These are phyloP conservation scores for Plumapathes pennacea DNA, from an alignment of 92 coral and sea anemone species.

Conservation along the genomic window DNA sequence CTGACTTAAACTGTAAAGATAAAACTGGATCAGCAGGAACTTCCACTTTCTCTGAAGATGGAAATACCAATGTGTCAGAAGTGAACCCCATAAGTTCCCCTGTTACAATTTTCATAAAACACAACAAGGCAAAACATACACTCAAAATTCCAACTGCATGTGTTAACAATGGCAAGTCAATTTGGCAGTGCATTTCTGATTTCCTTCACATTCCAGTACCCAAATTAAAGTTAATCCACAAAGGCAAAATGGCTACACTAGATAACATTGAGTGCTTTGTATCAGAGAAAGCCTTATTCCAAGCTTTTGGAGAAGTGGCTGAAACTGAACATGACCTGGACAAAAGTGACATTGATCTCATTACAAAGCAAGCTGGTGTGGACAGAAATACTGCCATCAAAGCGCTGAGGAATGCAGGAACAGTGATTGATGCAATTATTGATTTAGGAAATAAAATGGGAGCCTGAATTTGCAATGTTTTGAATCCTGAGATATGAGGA, in stretches of 20 bases:
- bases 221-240: slow-evolving; percentile 80
- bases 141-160: slow-evolving; percentile 23
- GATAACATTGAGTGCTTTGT: slow-evolving; percentile 46
- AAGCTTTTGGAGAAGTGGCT: slow-evolving; percentile 88
- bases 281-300: slow-evolving; percentile 57
- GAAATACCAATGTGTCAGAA: not conserved
- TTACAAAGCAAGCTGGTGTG: slow-evolving; percentile 76
- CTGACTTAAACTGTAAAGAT: too few species aligned
- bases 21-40: too few species aligned
- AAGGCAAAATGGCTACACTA: slow-evolving; percentile 68
- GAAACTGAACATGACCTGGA: slow-evolving; percentile 88
- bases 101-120: slow-evolving; percentile 56
- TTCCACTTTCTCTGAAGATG: not conserved
- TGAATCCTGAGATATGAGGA: too few species aligned
- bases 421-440: slow-evolving; percentile 86
- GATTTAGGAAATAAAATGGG: slow-evolving; percentile 91
- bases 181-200: slow-evolving; percentile 54
- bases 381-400: slow-evolving; percentile 84
- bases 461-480: too few species aligned
- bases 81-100: not conserved
- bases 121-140: slow-evolving; percentile 69
- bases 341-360: slow-evolving; percentile 67
- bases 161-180: slow-evolving; percentile 10
- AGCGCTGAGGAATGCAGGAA: slow-evolving; percentile 70
- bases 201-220: slow-evolving; percentile 59